Base-by-base conservation (phyloP, 2,113 vertebrate genomes). In the Rhegmatorhina hoffmannsi region DNA sequence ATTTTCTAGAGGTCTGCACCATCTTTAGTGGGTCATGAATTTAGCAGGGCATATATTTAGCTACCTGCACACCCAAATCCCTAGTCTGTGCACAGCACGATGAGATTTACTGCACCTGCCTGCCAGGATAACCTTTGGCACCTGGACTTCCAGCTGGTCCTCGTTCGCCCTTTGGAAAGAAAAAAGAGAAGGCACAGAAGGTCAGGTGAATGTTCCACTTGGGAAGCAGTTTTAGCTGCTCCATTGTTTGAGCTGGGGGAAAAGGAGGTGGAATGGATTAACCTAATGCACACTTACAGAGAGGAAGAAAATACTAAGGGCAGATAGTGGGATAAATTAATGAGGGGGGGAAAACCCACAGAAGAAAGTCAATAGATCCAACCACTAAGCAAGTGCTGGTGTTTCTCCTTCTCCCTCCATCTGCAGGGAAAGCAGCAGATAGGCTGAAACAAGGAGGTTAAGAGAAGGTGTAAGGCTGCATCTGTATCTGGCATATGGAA, bases 121-220 rank as follows among this genome's bases (percentile, higher is more conserved):
- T 99, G 99, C 99, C 99, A 99, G 99, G 99, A 99, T 99, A 99
- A 99, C 99, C 99, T 99, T 99, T 99, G 99, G 99, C 99, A 98
- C 99, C 99, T 95, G 98, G 98, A 90, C 98, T 99, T 97, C 99
- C 99, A 43, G 98, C 97, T 64, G 98, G 98, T 98, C 99, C 99
- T 69, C 94, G 98, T 82, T 98, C 98, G 25, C 99, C 99, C 99
- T 99, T 98, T 50, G 98, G 94, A 89, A 85, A 95, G 92, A 90
- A 53, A 38, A 81, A 53, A 97, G 92, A 81, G 26, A 96, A 96
- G 15, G 36, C 58, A 94, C 38, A 87, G 53, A 78, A 62, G 46
- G 28, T 97, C 50, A 96, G 89, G 87, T 13, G 36, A 62, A 25
- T 9, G 40, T 23, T 63, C 56, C 43, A 10, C 46, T 14, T 34